Evolutionary conservation across 2,888 invertebrate species (phyloP).

Genomic region (Hartigia nigra): DNA sequence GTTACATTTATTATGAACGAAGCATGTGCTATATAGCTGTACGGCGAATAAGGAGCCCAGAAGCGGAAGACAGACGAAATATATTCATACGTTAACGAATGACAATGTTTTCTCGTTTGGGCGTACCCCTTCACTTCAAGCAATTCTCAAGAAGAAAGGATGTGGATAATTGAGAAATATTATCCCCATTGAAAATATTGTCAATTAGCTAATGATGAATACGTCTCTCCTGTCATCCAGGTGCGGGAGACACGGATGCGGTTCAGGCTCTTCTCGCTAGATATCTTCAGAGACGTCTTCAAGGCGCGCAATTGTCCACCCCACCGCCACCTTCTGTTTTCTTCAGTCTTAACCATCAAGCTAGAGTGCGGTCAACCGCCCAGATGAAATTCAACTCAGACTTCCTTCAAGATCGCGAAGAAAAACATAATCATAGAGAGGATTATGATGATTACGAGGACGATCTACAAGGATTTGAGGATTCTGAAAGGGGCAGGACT

Average conservation of each 20-base stretch:
- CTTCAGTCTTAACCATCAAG: constrained; percentile 46
- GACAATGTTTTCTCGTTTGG: constrained; percentile 39
- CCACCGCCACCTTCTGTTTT: constrained; percentile 55
- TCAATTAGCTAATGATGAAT: constrained; percentile 44
- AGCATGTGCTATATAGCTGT: too few relatives aligned
- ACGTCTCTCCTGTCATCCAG: constrained; percentile 50
- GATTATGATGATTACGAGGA: constrained; percentile 57
- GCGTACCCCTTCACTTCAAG: background rate
- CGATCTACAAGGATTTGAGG: constrained; percentile 55
- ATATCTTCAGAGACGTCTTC: constrained; percentile 55
- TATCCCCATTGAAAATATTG: constrained; percentile 29
- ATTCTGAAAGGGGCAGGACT: constrained; percentile 54
- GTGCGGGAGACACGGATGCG: constrained; percentile 51
- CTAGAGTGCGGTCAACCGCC: constrained; percentile 37
- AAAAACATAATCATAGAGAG: constrained; percentile 38
- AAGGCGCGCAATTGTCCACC: constrained; percentile 49
- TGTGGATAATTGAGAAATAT: too few relatives aligned
- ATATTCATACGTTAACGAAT: constrained; percentile 35
- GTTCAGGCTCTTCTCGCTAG: constrained; percentile 53
- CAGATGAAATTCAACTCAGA: background rate
- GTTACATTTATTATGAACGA: too few relatives aligned
- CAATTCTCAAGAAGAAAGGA: background rate
- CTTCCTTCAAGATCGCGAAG: constrained; percentile 16
- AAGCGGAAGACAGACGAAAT: constrained; percentile 30
- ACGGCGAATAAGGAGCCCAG: background rate